Base-by-base conservation (phyloP, 2,888 invertebrate species). In the Phengaris alcon region DNA sequence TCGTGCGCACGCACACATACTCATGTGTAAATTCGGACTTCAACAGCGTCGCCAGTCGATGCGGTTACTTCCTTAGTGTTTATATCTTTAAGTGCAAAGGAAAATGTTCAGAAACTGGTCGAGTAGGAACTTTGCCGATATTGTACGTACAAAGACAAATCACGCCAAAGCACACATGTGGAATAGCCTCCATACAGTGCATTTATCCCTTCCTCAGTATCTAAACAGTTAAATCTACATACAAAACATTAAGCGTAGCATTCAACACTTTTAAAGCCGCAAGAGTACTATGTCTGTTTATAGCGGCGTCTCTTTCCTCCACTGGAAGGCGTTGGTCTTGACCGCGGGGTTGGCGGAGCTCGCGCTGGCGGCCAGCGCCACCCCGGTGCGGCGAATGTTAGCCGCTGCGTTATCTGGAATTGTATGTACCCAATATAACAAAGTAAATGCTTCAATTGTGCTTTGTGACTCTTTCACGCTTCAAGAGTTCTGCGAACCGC, bases 261-360 rank as follows among this genome's bases (percentile, higher is more conserved):
- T 64, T 64, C 64, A 64, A 64, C 35, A 35, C 64, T 44, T 64
- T 64, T 64, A 64, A 64, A 64, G 64, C 64, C 44, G 13, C 7
- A 51, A 22, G 35, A 10, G 22, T 54, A n/a, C n/a, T n/a, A 10
- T 75, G 13, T 73, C 52, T 15, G 52, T 76, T 81, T 91, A 93
- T 80, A 96, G 94, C 44, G 97, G 97, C 79, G 97, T 97, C 90
- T 97, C 97, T 87, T 97, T 97, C 85, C 97, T 95, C 96, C 97
- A 96, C 82, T 97, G 97, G 83, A 97, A 96, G 80, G 97, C 97
- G 91, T 97, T 97, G 0, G 95, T 95, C 83, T 95, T 95, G 76
- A 95, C 95, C 3, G 94, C 95, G 0, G 95, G 95, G 83, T 94
- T 94, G 80, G 94, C 90, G 0, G 94, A 94, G 69, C 95, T 94